phyloP scores from a whole-genome alignment of 2,113 vertebrate species.

The Tragelaphus strepsiceros region DNA sequence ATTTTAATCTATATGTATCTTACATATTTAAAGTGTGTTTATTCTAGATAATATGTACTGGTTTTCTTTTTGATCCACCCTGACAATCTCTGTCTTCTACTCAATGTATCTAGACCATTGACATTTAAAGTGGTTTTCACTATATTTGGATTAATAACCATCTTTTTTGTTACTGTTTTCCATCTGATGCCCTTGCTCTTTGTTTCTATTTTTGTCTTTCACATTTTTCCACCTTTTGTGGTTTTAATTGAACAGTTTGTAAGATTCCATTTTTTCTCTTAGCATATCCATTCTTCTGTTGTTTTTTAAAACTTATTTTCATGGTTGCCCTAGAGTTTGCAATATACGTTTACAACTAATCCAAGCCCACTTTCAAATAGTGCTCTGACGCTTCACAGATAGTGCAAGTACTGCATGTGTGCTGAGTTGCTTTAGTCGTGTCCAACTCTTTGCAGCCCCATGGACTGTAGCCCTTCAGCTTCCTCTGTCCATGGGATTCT shows the following conservation, averaged over 20 bases:
- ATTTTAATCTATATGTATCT: neutral
- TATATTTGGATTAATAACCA: neutral
- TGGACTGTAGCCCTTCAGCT: neutral
- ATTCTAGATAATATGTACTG: neutral
- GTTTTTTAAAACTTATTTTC: neutral
- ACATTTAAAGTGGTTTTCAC: neutral
- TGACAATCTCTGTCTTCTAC: neutral
- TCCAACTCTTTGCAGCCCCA: neutral
- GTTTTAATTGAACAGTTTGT: neutral
- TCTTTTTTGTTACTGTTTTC: neutral
- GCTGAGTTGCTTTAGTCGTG: neutral
- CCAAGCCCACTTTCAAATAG: neutral
- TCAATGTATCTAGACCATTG: neutral
- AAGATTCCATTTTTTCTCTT: neutral
- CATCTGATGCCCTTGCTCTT: neutral
- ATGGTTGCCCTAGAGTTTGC: neutral
- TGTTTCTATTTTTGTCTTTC: neutral
- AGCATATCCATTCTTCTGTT: neutral
- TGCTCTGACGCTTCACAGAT: neutral
- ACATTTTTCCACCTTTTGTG: neutral
- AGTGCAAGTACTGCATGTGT: neutral
- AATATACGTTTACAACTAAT: neutral
- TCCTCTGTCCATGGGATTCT: neutral
- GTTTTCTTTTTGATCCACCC: neutral
- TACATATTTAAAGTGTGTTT: neutral